Conservation (phyloP, 35 echinoderm and acorn worm genomes). For the Amphiura filiformis region DNA sequence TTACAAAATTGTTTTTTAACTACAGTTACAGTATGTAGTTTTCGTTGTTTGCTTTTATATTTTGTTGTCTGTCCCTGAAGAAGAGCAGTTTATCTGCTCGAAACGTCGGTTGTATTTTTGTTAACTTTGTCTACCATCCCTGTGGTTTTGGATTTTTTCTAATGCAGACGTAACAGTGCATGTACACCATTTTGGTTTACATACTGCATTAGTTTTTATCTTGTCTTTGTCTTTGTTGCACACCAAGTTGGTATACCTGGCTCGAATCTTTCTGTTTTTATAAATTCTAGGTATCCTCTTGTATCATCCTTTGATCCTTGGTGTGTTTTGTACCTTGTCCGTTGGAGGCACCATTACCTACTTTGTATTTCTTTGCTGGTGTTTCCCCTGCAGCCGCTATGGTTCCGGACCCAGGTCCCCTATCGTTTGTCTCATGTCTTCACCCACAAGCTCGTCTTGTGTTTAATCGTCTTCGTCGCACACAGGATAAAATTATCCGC, state of each 20-base stretch:
- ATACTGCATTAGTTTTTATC: neutral
- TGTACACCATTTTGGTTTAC: neutral
- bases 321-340: neutral
- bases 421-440: neutral
- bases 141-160: no score
- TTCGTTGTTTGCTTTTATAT: no score
- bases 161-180: no score
- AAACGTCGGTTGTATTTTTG: no score
- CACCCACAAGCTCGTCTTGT: neutral
- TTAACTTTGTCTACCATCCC: no score
- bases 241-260: neutral
- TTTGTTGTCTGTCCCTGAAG: no score
- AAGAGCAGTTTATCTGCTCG: no score
- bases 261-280: neutral
- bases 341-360: neutral
- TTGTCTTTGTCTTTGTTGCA: no score
- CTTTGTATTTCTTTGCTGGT: neutral
- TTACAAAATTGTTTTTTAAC: no score
- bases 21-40: no score
- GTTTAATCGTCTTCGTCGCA: neutral
- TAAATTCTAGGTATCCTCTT: neutral
- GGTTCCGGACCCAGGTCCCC: neutral
- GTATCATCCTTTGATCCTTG: neutral
- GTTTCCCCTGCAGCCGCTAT: neutral
- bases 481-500: neutral